Conservation (phyloP, 1,140 invertebrate species). For the Macrocentrus cingulum region DNA sequence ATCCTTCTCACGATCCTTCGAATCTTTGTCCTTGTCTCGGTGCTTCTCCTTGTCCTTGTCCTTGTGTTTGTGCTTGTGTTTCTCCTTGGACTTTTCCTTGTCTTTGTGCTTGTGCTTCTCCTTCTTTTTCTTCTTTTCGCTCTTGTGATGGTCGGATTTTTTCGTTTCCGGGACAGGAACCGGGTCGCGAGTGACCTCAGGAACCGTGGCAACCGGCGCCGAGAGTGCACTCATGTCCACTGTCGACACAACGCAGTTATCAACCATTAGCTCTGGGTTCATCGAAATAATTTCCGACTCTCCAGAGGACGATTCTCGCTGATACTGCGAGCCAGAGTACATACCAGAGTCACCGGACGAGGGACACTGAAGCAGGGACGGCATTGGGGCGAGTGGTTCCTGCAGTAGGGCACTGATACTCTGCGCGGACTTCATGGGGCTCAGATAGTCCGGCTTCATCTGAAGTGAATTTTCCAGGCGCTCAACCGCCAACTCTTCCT, state of each 20-base stretch:
- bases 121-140: constrained; percentile 67
- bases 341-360: constrained; percentile 26
- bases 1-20: constrained; percentile 67
- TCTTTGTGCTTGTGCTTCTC: constrained; percentile 70
- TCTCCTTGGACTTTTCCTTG: constrained; percentile 67
- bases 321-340: neutral
- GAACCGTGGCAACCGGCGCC: constrained; percentile 24
- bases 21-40: constrained; percentile 63
- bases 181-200: constrained; percentile 16
- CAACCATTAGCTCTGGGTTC: constrained; percentile 3
- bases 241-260: constrained; percentile 31
- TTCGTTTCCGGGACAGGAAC: constrained; percentile 25
- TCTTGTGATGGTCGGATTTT: constrained; percentile 58
- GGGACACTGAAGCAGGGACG: constrained; percentile 40
- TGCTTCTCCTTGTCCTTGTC: constrained; percentile 60
- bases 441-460: constrained; percentile 38
- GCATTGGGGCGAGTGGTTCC: constrained; percentile 46
- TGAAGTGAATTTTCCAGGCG: constrained; percentile 19
- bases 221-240: constrained; percentile 38
- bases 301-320: constrained; percentile 15
- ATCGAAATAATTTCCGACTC: constrained; percentile 17
- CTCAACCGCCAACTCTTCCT: neutral
- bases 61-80: constrained; percentile 68
- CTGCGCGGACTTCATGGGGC: constrained; percentile 52
- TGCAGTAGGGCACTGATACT: constrained; percentile 53